Base-by-base conservation (phyloP, 2,888 invertebrate genomes). In the Caenorhabditis zanzibari region DNA sequence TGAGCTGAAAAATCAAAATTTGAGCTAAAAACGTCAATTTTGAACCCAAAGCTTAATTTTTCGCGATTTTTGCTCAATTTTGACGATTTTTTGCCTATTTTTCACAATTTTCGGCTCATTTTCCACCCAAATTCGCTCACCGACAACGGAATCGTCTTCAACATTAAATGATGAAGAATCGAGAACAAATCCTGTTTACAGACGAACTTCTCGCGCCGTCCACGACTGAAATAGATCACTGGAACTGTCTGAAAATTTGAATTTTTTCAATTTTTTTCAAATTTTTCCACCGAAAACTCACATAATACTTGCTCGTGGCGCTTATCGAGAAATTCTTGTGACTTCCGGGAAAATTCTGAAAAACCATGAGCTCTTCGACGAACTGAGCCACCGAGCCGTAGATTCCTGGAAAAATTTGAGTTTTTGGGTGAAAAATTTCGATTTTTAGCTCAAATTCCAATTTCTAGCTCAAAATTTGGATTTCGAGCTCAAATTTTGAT, bases 111-210 rank as follows among this genome's bases (percentile, higher is more conserved):
- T n/a, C n/a, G n/a, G n/a, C n/a, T n/a, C n/a, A n/a, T n/a, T 32
- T 32, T 32, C 32, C 32, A 32, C 32, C n/a, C n/a, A n/a, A 32
- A 32, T 49, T 49, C 24, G 0, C 28, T 32, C 24, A 56, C 56
- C 28, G 56, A 56, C 5, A 6, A 14, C 28, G 56, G 56, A n/a
- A 56, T n/a, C 26, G n/a, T 56, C 16, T 28, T 26, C 6, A 56
- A 7, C 28, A 28, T 28, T n/a, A 56, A 28, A 56, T 56, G 16
- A 14, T 56, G 56, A 28, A 56, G 38, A 59, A 59, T 38, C 1
- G 32, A 12, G 38, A 59, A 35, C 32, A 59, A 5, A 38, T 59
- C 59, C 35, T 24, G 54, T 54, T 54, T 54, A 26, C 26, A 54
- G 12, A 54, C 26, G 14, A 54, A 54, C 19, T 26, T 24, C 54